Base-by-base conservation (phyloP, 1,140 invertebrate species). In the Anagrus nilaparvatae region DNA sequence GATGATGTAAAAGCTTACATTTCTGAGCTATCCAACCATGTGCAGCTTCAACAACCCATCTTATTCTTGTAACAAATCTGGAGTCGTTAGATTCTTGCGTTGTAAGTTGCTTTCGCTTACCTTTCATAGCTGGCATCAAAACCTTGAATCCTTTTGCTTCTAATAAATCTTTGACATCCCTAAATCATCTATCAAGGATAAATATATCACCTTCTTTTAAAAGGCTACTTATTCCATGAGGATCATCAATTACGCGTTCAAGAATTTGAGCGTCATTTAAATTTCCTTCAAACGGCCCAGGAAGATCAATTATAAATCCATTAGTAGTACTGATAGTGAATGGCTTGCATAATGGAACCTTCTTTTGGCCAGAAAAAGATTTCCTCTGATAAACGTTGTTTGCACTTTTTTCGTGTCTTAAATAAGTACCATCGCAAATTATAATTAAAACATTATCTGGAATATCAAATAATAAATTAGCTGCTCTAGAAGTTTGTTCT, bases 1-100 rank as follows among this genome's bases (percentile, higher is more conserved):
- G 38, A 36, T 55, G 28, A 44, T 56, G 27, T 17, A 57, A 39
- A 18, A 54, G 31, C n/a, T 44, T 36, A 40, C 35, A 52, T 32
- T 55, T 57, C 28, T 50, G 25, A 18, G 27, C 39, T 33, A 53
- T 37, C 4, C 45, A 44, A 4, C 60, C 57, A 48, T 60, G 59
- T 8, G 54, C 51, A 13, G 54, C 47, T 51, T 63, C 57, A n/a
- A 63, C 54, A 6, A 53, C 52, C 55, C 55, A 62, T 31, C 57
- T 45, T 27, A 56, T 34, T 52, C 54, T n/a, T n/a, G n/a, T n/a
- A n/a, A n/a, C n/a, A n/a, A n/a, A n/a, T n/a, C n/a, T n/a, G n/a
- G 58, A 59, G 20, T 49, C 29, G 35, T 60, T 60, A n/a, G 52
- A 51, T 47, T 58, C 52, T 37, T 48, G 44, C 13, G 47, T 45